Evolutionary conservation across 2,888 invertebrate species (phyloP).

Genomic region (Drosophila greeni): DNA sequence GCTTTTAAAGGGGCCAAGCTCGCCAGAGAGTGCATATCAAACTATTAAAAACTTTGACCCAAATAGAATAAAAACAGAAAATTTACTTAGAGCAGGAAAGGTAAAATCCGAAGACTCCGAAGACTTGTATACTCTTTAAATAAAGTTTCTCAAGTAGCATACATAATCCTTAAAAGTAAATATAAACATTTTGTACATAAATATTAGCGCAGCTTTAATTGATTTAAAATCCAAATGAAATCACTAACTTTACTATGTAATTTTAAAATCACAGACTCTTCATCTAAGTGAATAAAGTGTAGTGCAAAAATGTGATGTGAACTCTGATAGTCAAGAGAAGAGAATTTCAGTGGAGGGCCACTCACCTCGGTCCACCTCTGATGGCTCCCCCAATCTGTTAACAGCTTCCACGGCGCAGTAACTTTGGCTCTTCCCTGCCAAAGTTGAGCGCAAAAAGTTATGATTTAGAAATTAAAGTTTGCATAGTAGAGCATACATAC

Average conservation of each 20-base stretch:
- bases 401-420: constrained; percentile 11
- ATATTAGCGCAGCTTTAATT: neutral
- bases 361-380: constrained; percentile 1
- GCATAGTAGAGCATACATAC: constrained; percentile 20
- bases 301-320: neutral
- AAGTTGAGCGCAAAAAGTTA: constrained; percentile 61
- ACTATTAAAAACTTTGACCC: constrained; percentile 73
- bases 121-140: neutral
- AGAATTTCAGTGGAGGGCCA: neutral
- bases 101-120: neutral
- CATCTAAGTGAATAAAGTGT: neutral
- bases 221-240: neutral
- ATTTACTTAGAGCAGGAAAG: constrained; percentile 49
- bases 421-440: constrained; percentile 23
- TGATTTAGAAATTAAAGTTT: constrained; percentile 70
- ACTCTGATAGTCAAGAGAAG: constrained; percentile 6
- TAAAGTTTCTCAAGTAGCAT: neutral
- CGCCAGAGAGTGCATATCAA: constrained; percentile 44
- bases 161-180: neutral
- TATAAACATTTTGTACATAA: neutral
- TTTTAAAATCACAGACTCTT: neutral
- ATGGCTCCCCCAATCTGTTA: constrained; percentile 31
- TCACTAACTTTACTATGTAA: neutral
- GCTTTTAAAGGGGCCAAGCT: constrained; percentile 16
- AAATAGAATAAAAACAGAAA: constrained; percentile 71